Conservation (phyloP, 1,140 invertebrate genomes). For the Ceratina japonica region DNA sequence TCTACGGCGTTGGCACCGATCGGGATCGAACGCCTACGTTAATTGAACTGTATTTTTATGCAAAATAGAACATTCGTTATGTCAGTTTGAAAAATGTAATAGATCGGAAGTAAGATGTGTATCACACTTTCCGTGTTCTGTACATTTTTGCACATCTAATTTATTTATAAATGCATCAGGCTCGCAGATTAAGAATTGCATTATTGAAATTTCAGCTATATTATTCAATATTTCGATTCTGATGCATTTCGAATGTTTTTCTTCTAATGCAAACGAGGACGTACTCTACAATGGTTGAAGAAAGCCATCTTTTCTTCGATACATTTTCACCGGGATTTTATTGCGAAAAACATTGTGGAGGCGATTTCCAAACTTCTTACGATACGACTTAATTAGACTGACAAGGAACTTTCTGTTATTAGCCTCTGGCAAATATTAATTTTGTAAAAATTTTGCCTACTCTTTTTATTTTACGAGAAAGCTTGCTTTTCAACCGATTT, state of each 20-base stretch:
- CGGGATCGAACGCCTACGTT: too few species aligned
- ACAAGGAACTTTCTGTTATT: not conserved
- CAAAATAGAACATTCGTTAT: too few species aligned
- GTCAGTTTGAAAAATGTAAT: too few species aligned
- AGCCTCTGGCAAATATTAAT: not conserved
- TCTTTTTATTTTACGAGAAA: constrained; percentile 38
- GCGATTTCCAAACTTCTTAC: constrained; percentile 21
- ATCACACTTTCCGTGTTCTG: too few species aligned
- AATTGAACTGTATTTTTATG: too few species aligned
- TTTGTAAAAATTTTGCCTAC: constrained; percentile 1
- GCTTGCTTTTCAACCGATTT: constrained; percentile 18
- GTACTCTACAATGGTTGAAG: constrained; percentile 6
- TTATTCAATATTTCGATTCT: too few species aligned
- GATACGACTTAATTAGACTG: constrained; percentile 18
- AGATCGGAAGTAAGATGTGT: too few species aligned
- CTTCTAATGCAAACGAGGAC: not conserved
- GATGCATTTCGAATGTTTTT: too few species aligned
- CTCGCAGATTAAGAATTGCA: too few species aligned
- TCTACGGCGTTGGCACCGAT: not conserved
- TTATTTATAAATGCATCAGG: too few species aligned
- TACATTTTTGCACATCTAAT: too few species aligned
- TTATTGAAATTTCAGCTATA: too few species aligned
- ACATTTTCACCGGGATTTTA: not conserved
- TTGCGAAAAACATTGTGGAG: constrained; percentile 9
- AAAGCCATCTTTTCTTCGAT: not conserved